Evolutionary conservation across 2,113 vertebrate species (phyloP).

Genomic region (Notothenia coriiceps): DNA sequence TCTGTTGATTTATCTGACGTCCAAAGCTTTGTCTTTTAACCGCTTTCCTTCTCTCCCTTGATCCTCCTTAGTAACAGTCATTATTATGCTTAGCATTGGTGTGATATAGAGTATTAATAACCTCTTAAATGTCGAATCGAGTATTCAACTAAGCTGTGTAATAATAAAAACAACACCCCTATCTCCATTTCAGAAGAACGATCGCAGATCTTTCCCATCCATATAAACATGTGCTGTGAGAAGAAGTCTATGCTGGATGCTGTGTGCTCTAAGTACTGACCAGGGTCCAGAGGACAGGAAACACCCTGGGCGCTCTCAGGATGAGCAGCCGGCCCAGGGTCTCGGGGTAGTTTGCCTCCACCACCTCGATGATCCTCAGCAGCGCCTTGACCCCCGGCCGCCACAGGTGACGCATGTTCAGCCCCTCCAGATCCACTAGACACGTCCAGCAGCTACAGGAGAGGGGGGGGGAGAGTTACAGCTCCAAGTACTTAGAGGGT

Average conservation of each 20-base stretch:
- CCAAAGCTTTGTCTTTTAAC: too few species aligned
- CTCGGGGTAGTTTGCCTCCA: conserved; percentile 98
- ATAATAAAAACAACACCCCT: background rate
- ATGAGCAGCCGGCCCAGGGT: conserved; percentile 95
- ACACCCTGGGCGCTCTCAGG: conserved; percentile 92
- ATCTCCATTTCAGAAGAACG: background rate
- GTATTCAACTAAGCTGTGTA: too few species aligned
- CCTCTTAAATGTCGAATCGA: too few species aligned
- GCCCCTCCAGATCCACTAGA: conserved; percentile 95
- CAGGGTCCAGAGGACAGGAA: conserved; percentile 97
- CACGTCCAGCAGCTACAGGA: conserved; percentile 92
- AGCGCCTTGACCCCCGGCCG: conserved; percentile 95
- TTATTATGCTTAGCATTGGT: too few species aligned
- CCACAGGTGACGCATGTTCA: conserved; percentile 98
- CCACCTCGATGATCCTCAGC: conserved; percentile 96
- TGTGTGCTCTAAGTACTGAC: conserved; percentile 78
- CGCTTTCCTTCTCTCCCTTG: too few species aligned
- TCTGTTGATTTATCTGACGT: too few species aligned
- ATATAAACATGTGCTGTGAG: background rate
- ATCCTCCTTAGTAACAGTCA: too few species aligned
- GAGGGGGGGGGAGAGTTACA: conserved; percentile 13
- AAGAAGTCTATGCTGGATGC: background rate
- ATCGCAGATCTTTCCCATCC: background rate
- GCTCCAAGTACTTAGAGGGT: background rate
- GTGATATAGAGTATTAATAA: too few species aligned